These are phyloP conservation scores for Sinodicranocentrus sp. DNA, from an alignment of 2,888 invertebrate species.

Conservation along the genomic window DNA sequence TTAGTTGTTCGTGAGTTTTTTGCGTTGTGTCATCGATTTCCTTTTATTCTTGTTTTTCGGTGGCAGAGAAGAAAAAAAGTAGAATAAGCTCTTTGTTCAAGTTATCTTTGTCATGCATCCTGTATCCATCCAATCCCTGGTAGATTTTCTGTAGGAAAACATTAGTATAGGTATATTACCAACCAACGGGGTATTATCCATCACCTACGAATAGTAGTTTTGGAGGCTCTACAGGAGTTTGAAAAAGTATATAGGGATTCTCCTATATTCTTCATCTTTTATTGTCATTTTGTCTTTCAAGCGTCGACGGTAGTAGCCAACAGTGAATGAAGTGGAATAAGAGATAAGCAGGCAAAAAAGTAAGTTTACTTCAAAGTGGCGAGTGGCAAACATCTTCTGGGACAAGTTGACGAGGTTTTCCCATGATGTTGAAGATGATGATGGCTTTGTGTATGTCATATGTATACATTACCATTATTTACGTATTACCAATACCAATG, in stretches of 20 bases:
- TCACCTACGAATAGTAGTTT: no score
- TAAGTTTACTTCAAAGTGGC: neutral
- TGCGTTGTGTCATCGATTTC: no score
- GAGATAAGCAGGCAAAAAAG: slow-evolving; percentile 45
- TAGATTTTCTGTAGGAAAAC: no score
- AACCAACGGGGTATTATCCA: no score
- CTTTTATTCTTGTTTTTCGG: no score
- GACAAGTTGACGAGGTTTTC: slow-evolving; percentile 29
- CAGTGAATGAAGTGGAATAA: slow-evolving; percentile 53
- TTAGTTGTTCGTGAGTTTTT: no score
- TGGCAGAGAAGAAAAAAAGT: no score
- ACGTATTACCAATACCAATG: neutral
- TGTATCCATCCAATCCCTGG: no score
- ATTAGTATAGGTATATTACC: no score
- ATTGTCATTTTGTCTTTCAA: slow-evolving; percentile 4
- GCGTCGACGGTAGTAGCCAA: neutral
- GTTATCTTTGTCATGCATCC: no score
- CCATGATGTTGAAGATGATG: slow-evolving; percentile 38
- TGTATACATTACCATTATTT: no score
- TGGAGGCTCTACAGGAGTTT: neutral
- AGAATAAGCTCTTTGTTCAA: no score
- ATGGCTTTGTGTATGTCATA: neutral
- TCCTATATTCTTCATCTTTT: neutral
- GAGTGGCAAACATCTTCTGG: slow-evolving; percentile 17
- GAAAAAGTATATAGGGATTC: neutral